Base-by-base conservation (phyloP, 2,888 invertebrate genomes). In the Apamea monoglypha region DNA sequence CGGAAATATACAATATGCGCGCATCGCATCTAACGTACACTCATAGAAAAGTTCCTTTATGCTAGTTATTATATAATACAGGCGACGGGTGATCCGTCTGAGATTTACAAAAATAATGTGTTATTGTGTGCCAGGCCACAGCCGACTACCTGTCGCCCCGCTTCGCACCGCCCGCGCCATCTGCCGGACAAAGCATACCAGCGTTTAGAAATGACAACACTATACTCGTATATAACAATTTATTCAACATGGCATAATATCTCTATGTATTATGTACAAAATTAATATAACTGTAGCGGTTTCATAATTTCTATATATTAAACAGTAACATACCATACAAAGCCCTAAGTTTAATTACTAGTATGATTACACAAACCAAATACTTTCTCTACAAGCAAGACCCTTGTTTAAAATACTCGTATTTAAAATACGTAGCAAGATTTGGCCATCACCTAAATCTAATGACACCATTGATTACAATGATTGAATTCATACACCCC, bases 101-200 rank as follows among this genome's bases (percentile, higher is more conserved):
- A 95, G 94, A 95, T 95, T 95, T 95, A 95, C 94, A 95, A 94
- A 94, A 94, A 95, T 93, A 95, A 82, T 92, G 91, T 92, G 81
- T 90, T 89, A 90, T 85, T 85, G 88, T 85, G 83, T 78, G 80
- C 80, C 74, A 81, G 78, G 79, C 82, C 76, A 80, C 88, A 76
- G 82, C 78, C 72, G 50, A 93, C 95, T 96, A 96, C 92, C 96
- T 95, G 91, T 95, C 96, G 92, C 95, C 92, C 78, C 95, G 94
- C 92, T 90, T 90, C 90, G 92, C 91, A 61, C 80, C 91, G 79
- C 88, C 88, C 76, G 84, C 92, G 89, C 92, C 92, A 89, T 97
- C 94, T 94, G 94, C 80, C 89, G 88, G 91, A 91, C 90, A 96
- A 91, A 87, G 80, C 88, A 88, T 78, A 83, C 66, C 80, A 68